A percentile compares a stretch with the other conserved stretches of the same genome.
These are phyloP conservation scores for Microtus ochrogaster DNA, from an alignment of 2,113 vertebrate species.

Conservation along the genomic window DNA sequence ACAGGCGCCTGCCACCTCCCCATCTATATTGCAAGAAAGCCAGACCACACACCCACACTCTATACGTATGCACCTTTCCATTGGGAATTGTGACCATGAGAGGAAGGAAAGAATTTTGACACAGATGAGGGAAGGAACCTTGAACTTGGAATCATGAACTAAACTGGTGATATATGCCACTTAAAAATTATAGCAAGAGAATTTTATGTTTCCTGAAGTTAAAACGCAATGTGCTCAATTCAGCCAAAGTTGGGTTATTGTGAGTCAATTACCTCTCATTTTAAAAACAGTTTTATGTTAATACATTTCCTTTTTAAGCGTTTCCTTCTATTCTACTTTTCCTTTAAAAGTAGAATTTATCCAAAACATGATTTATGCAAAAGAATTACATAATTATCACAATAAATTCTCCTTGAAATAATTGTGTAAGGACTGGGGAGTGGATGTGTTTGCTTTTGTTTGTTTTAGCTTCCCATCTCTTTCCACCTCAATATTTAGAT, in stretches of 20 bases:
- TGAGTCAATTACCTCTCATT: neutral
- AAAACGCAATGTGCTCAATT: neutral
- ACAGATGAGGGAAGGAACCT: neutral
- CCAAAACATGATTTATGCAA: neutral
- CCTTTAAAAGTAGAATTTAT: constrained; percentile 32
- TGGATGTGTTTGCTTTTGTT: neutral
- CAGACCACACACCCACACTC: no score
- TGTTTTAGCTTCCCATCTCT: neutral
- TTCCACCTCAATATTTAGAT: constrained; percentile 18
- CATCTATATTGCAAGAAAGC: neutral
- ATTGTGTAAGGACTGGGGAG: neutral
- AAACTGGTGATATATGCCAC: neutral
- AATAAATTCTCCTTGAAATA: constrained; percentile 43
- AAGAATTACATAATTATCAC: constrained; percentile 39
- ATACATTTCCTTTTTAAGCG: neutral
- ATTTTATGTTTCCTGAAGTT: neutral
- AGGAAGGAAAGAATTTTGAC: neutral
- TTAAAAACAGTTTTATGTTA: neutral
- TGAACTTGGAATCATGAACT: neutral
- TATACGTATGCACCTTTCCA: neutral
- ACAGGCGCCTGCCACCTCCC: neutral
- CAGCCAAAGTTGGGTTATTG: neutral
- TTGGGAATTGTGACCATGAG: neutral
- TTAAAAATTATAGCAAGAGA: neutral
- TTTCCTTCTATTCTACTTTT: constrained; percentile 36